Conservation (phyloP, 2,113 vertebrate species). For the mouse (Mus musculus) region GRCm39 chr4:93038001-93038500, state of each 20-base stretch:
- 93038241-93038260: neutral
- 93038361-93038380: too few species aligned
- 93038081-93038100: neutral
- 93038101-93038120: neutral
- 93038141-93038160: neutral
- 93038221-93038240: neutral
- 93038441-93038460: neutral
- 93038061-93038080: neutral
- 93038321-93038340: neutral
- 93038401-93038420: neutral
- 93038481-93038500: neutral
- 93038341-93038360: neutral
- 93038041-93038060: neutral
- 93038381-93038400: neutral
- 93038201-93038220: neutral
- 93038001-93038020: neutral
- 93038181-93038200: neutral
- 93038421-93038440: neutral
- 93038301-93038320: neutral
- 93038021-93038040: neutral
- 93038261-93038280: neutral
- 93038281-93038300: too few species aligned
- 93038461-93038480: neutral
- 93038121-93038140: neutral
- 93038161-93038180: neutral